Conservation (phyloP, 2,888 invertebrate species). For the Gonocerus acuteangulatus region DNA sequence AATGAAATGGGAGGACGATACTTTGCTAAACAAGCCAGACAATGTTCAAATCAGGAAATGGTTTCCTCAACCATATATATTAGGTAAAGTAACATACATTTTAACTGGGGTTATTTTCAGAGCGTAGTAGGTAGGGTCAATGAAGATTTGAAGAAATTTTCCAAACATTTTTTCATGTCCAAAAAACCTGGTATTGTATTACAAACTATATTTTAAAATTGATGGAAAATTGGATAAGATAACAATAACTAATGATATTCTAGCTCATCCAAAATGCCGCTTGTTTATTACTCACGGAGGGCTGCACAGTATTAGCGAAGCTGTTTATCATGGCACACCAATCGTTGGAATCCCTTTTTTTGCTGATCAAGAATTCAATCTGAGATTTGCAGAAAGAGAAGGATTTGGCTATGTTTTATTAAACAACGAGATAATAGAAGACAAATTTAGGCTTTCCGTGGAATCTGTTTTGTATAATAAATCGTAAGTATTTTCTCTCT, state of each 20-base stretch:
- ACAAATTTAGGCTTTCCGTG: slow-evolving; percentile 44
- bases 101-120: no score
- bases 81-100: neutral
- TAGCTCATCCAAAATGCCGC: slow-evolving; percentile 46
- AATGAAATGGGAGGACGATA: slow-evolving; percentile 12
- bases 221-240: no score
- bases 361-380: slow-evolving; percentile 36
- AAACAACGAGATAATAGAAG: slow-evolving; percentile 35
- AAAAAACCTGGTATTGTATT: no score
- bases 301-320: slow-evolving; percentile 47
- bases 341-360: slow-evolving; percentile 41
- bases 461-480: slow-evolving; percentile 45
- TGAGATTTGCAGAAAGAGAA: slow-evolving; percentile 27
- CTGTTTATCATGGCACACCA: slow-evolving; percentile 45
- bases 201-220: no score
- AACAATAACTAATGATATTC: slow-evolving; percentile 3
- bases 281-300: slow-evolving; percentile 51
- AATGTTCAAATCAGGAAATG: slow-evolving; percentile 11
- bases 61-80: slow-evolving; percentile 13
- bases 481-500: slow-evolving; percentile 46
- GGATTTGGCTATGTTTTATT: slow-evolving; percentile 33
- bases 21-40: neutral
- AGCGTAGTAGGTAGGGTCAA: no score
- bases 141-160: no score
- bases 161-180: no score